Percentiles rank a stretch among this genome's conserved stretches.
Conservation (phyloP, 2,113 vertebrate species). For the Ailurus styani region DNA sequence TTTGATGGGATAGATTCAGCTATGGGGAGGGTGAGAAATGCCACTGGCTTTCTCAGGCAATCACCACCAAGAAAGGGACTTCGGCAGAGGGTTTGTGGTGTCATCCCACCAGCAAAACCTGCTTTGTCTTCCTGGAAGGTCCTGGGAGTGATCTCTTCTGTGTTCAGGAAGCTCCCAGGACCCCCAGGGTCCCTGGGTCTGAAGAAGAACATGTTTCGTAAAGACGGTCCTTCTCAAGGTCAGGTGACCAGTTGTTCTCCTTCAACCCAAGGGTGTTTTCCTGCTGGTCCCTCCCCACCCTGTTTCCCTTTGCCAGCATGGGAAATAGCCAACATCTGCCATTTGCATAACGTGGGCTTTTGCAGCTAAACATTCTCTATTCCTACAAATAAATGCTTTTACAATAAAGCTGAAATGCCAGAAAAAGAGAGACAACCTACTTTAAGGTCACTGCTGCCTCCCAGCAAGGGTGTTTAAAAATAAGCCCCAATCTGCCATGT, state of each 20-base stretch:
- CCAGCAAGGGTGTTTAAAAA: conserved; percentile 75
- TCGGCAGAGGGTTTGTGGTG: no score
- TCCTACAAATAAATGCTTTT: conserved; percentile 62
- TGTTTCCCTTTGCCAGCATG: background rate
- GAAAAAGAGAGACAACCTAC: conserved; percentile 68
- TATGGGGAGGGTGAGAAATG: background rate
- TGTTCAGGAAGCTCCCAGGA: background rate
- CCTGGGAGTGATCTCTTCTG: background rate
- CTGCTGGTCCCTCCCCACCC: background rate
- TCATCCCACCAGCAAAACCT: background rate
- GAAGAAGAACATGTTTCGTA: background rate
- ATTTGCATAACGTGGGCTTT: background rate
- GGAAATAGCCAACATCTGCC: background rate
- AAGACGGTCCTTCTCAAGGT: background rate
- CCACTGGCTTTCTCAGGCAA: background rate
- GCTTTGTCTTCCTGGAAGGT: background rate
- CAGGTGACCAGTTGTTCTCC: fast-evolving
- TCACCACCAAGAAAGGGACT: background rate
- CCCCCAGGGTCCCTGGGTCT: background rate
- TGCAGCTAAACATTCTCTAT: conserved; percentile 9
- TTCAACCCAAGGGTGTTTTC: background rate
- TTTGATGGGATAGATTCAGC: background rate
- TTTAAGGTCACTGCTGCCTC: conserved; percentile 72
- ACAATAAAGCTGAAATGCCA: conserved; percentile 62
- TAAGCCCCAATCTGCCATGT: conserved; percentile 68